Evolutionary conservation across 1,140 invertebrate species (phyloP).

Genomic region (Tetragnatha versicolor): DNA sequence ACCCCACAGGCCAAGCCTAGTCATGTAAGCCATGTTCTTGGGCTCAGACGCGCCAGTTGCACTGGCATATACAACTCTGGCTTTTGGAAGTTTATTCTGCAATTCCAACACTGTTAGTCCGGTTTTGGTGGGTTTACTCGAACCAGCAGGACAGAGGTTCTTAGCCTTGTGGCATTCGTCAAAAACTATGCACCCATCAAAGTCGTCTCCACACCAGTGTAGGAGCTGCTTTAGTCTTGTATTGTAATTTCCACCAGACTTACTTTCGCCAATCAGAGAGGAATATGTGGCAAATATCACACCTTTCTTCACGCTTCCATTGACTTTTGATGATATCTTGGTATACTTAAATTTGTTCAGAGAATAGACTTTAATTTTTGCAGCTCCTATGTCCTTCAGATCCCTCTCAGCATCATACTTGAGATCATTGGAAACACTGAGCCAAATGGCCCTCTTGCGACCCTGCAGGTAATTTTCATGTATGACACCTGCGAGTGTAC

Average conservation of each 20-base stretch:
- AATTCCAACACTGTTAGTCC: slow-evolving; percentile 93
- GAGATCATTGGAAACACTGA: slow-evolving; percentile 96
- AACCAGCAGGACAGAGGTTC: slow-evolving; percentile 94
- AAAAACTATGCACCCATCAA: slow-evolving; percentile 96
- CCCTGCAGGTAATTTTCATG: slow-evolving; percentile 96
- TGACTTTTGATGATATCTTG: slow-evolving; percentile 91
- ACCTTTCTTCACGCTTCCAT: slow-evolving; percentile 93
- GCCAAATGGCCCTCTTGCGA: slow-evolving; percentile 92
- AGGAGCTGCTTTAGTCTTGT: slow-evolving; percentile 93
- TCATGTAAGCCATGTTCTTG: slow-evolving; percentile 99
- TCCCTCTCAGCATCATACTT: slow-evolving; percentile 98
- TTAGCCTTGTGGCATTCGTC: slow-evolving; percentile 99
- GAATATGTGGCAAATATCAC: slow-evolving; percentile 99
- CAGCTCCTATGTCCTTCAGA: slow-evolving; percentile 92
- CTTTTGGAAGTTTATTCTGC: slow-evolving; percentile 93
- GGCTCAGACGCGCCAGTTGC: slow-evolving; percentile 98
- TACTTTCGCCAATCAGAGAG: slow-evolving; percentile 95
- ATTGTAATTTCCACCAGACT: slow-evolving; percentile 88
- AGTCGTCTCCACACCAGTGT: slow-evolving; percentile 97
- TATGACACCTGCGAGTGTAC: slow-evolving; percentile 97
- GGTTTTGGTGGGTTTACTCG: slow-evolving; percentile 88
- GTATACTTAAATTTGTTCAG: slow-evolving; percentile 95
- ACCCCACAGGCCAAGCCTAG: slow-evolving; percentile 96
- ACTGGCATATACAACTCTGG: slow-evolving; percentile 95
- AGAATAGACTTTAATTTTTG: slow-evolving; percentile 85